Evolutionary conservation across 2,888 invertebrate genomes (phyloP), one percentile per base, ranked within the genome.

Genomic region (Branchellion lobata): DNA sequence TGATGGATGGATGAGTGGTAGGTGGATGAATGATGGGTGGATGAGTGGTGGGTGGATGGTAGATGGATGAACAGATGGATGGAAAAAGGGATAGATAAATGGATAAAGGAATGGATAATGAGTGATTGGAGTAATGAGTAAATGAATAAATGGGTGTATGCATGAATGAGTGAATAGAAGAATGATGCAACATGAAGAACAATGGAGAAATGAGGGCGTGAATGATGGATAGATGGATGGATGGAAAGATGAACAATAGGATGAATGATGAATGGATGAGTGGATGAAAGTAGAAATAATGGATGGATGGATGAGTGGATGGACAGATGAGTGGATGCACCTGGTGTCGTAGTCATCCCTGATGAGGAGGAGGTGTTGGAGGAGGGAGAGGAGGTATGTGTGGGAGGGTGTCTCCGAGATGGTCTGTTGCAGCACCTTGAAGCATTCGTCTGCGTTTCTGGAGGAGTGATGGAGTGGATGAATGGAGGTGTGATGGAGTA

Each of bases 361-460:
- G 80, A 98, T 94, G 85, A 93, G 95, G 53, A 98, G 87, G 79
- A 98, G 88, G 87, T 98, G 97, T 85, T 98, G 97, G 72, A 98
- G 88, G 84, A 98, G 96, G 11, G 97, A 97, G n/a, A 97, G 89
- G 80, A 98, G 92, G 86, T 93, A 95, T 0, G 94, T 94, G 85
- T 97, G 97, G 0, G 95, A 92, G 0, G 92, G 90, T 0, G 96
- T 94, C 84, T 96, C 94, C 86, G 92, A 90, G 0, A 95, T 93
- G 61, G 94, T 89, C 85, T 94, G 94, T 87, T 93, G 93, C 5
- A 96, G 90, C 77, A 96, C 91, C 85, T 95, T 94, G 86, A 94
- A 97, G 85, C 96, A 96, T 84, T 96, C 95, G 85, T 92, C 92
- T 0, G 94, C 91, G 86, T 96, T 96, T 78, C 81, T 79, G 51